These are phyloP conservation scores for Acrobasis repandana DNA, from an alignment of 2,888 invertebrate species.

Conservation along the genomic window DNA sequence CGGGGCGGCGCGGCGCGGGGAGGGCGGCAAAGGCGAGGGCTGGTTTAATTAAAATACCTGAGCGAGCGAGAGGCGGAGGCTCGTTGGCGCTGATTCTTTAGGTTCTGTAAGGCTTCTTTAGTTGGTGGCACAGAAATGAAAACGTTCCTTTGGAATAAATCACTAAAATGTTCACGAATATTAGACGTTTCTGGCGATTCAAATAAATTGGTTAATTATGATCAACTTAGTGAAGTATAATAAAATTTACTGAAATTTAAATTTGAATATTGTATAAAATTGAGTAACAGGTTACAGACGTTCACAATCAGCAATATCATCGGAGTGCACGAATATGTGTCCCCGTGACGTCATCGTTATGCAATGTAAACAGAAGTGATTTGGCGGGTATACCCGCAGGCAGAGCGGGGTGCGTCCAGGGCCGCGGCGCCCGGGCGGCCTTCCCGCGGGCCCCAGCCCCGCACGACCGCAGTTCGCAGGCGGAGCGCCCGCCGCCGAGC, in stretches of 20 bases:
- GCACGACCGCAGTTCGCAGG: neutral
- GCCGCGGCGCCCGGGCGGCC: conserved; percentile 27
- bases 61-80: conserved; percentile 29
- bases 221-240: too few species aligned
- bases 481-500: conserved; percentile 12
- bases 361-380: neutral
- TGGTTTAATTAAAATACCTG: conserved; percentile 56
- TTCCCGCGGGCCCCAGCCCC: conserved; percentile 29
- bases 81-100: conserved; percentile 18
- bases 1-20: conserved; percentile 28
- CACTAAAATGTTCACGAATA: neutral
- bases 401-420: neutral
- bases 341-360: neutral
- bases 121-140: neutral
- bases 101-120: neutral
- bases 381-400: neutral
- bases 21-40: conserved; percentile 27
- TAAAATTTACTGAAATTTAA: too few species aligned
- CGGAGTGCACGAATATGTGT: neutral
- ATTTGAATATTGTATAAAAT: too few species aligned
- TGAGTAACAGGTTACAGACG: too few species aligned
- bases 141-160: neutral
- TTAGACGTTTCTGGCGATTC: too few species aligned
- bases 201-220: too few species aligned
- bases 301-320: too few species aligned